Evolutionary conservation across 2,888 invertebrate genomes (phyloP).

Genomic region (Drosophila affinis): DNA sequence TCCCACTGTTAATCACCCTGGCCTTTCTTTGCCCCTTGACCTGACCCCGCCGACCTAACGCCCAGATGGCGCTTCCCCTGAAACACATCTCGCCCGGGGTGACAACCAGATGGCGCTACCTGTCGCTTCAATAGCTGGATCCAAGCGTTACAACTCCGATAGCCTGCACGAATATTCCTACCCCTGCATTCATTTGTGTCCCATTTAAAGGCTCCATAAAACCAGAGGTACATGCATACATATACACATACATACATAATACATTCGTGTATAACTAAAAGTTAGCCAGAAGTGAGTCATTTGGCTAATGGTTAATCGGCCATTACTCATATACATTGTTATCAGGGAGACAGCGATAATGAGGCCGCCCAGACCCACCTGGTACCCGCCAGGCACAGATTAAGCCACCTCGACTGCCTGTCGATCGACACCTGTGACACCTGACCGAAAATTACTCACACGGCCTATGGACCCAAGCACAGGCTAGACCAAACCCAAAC

Average conservation of each 20-base stretch:
- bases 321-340: constrained; percentile 53
- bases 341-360: constrained; percentile 14
- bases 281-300: constrained; percentile 14
- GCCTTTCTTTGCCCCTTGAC: too few relatives aligned
- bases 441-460: constrained; percentile 34
- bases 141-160: too few relatives aligned
- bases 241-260: constrained; percentile 8
- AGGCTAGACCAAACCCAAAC: neutral
- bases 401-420: constrained; percentile 10
- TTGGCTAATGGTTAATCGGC: constrained; percentile 21
- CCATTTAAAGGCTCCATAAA: constrained; percentile 13
- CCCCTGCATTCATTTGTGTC: constrained; percentile 3
- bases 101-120: too few relatives aligned
- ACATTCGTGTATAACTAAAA: neutral
- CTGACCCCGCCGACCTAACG: too few relatives aligned
- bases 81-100: too few relatives aligned
- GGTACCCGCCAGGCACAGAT: neutral
- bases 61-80: too few relatives aligned
- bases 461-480: constrained; percentile 9
- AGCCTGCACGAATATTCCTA: constrained; percentile 4
- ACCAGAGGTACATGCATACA: constrained; percentile 1
- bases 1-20: too few relatives aligned
- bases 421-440: constrained; percentile 14
- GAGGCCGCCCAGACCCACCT: neutral
- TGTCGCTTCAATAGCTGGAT: too few relatives aligned